Percentiles rank a stretch among this genome's conserved stretches.
Conservation (phyloP, 1,140 invertebrate genomes). For the Scaptomyza montana region DNA sequence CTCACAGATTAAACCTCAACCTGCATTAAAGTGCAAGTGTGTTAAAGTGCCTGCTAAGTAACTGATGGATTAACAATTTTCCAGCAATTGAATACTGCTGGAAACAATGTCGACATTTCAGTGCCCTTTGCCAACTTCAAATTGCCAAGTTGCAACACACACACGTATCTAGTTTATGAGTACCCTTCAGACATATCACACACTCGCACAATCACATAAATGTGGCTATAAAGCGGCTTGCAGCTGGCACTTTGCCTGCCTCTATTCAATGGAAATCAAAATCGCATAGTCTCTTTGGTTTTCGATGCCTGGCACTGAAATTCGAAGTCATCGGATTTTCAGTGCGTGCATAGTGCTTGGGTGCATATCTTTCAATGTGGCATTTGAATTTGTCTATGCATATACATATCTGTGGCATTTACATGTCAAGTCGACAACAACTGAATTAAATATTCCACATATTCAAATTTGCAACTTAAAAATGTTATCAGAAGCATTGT, state of each 20-base stretch:
- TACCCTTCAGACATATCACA: conserved; percentile 7
- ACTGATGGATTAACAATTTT: conserved; percentile 64
- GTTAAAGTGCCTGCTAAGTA: background rate
- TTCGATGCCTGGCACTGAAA: conserved; percentile 16
- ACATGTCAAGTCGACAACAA: background rate
- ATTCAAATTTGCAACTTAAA: conserved; percentile 7
- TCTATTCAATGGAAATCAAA: conserved; percentile 23
- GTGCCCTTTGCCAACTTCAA: conserved; percentile 1
- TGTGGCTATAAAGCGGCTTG: conserved; percentile 15
- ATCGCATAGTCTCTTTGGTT: conserved; percentile 13
- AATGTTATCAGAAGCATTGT: conserved; percentile 4
- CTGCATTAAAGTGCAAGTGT: background rate
- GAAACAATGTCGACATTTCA: conserved; percentile 28
- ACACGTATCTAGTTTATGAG: conserved; percentile 23
- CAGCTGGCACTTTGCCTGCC: conserved; percentile 37
- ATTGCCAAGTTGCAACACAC: conserved; percentile 21
- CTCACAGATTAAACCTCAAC: background rate
- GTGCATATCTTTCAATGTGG: background rate
- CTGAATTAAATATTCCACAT: conserved; percentile 8
- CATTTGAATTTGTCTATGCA: conserved; percentile 2
- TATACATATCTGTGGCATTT: conserved; percentile 1
- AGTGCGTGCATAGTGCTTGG: background rate
- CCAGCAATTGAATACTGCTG: conserved; percentile 64
- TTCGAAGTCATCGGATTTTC: conserved; percentile 16
- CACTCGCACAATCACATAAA: background rate